Evolutionary conservation across 2,888 invertebrate species (phyloP).

Genomic region (Cataglyphis albicans): DNA sequence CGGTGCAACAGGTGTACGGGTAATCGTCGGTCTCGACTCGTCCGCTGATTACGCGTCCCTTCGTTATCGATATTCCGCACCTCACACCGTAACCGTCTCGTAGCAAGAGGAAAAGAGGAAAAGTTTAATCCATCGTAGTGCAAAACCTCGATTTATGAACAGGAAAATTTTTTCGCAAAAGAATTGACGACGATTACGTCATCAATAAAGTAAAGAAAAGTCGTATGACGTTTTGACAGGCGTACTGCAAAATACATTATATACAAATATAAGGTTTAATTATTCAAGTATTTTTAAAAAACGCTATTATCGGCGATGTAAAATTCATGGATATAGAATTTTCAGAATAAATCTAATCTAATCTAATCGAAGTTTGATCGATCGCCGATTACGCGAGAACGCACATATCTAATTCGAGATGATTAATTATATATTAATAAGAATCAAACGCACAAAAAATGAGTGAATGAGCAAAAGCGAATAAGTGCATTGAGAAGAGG

Average conservation of each 20-base stretch:
- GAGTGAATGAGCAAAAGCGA: constrained; percentile 48
- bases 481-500: constrained; percentile 55
- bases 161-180: not conserved
- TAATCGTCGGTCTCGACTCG: constrained; percentile 71
- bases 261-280: not conserved
- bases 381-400: constrained; percentile 3
- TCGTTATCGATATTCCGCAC: constrained; percentile 63
- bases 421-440: constrained; percentile 81
- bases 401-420: constrained; percentile 75
- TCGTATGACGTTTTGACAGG: not conserved
- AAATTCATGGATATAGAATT: not conserved
- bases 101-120: not conserved
- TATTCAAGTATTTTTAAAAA: not conserved
- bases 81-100: constrained; percentile 23
- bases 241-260: not conserved
- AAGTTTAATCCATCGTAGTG: constrained; percentile 2
- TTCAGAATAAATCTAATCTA: not conserved
- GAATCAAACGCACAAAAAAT: constrained; percentile 57
- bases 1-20: constrained; percentile 78
- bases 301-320: not conserved
- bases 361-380: not conserved
- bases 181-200: not conserved
- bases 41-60: constrained; percentile 65
- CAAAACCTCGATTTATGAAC: constrained; percentile 1
- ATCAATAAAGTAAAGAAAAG: not conserved